phyloP scores from a whole-genome alignment of 2,113 vertebrate genomes.

The Charadrius vociferus region DNA sequence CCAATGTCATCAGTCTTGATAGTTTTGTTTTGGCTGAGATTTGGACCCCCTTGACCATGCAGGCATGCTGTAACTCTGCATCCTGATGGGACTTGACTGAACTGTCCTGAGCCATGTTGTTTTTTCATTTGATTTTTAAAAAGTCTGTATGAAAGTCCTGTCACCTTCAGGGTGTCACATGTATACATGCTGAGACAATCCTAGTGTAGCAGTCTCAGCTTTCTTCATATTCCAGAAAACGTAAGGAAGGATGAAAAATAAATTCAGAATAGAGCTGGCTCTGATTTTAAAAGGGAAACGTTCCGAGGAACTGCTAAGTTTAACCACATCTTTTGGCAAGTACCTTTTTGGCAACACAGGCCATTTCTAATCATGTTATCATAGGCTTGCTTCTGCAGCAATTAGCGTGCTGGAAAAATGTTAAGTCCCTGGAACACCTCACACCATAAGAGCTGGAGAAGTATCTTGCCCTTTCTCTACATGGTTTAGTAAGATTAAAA shows the following conservation, averaged over 20 bases:
- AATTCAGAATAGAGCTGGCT: background rate
- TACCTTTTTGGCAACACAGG: background rate
- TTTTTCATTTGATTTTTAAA: background rate
- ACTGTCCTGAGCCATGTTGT: background rate
- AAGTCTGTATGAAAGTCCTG: background rate
- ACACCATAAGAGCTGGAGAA: background rate
- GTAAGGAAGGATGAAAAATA: background rate
- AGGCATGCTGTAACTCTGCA: background rate
- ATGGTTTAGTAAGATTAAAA: background rate
- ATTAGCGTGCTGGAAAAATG: background rate
- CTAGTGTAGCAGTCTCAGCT: background rate
- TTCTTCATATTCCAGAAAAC: background rate
- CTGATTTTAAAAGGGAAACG: background rate
- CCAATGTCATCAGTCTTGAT: background rate
- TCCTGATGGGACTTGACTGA: background rate
- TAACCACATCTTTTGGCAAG: background rate
- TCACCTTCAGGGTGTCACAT: background rate
- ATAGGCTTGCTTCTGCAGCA: background rate
- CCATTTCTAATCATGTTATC: background rate
- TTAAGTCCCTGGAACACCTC: background rate
- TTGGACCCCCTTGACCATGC: background rate
- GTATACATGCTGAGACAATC: fast-evolving
- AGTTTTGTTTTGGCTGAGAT: background rate
- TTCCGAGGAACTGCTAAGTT: background rate
- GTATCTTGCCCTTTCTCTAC: background rate